Percentiles rank a stretch among this genome's conserved stretches.
These are phyloP conservation scores for Asobara japonica DNA, from an alignment of 1,140 invertebrate species.

Conservation along the genomic window DNA sequence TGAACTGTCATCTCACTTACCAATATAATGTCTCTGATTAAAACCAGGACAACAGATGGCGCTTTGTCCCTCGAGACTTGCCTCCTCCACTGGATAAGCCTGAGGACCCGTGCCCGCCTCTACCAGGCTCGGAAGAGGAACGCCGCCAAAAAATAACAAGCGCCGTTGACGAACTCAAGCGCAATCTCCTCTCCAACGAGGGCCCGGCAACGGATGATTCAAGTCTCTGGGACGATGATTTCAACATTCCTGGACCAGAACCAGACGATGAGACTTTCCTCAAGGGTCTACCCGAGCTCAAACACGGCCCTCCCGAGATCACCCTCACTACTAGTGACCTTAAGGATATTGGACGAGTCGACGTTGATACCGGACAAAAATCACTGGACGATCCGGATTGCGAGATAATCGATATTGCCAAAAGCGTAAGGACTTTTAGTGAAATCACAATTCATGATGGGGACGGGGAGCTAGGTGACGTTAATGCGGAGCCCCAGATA, in stretches of 20 bases:
- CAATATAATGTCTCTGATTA: no score
- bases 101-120: conserved; percentile 37
- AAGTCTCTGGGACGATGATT: conserved; percentile 22
- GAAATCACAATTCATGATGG: not conserved
- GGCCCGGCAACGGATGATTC: not conserved
- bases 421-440: conserved; percentile 20
- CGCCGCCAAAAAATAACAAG: conserved; percentile 57
- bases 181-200: conserved; percentile 39
- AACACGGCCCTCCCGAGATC: conserved; percentile 50
- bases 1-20: no score
- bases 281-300: conserved; percentile 44
- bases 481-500: not conserved
- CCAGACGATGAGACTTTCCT: not conserved
- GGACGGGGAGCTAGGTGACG: not conserved
- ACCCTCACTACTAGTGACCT: conserved; percentile 50
- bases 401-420: not conserved
- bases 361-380: conserved; percentile 41
- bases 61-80: not conserved
- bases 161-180: conserved; percentile 58
- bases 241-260: not conserved
- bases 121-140: conserved; percentile 60
- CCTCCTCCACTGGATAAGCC: not conserved
- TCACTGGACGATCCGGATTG: conserved; percentile 18
- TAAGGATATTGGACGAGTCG: conserved; percentile 54
- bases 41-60: not conserved